phyloP scores from a whole-genome alignment of 2,797 vertebrate genomes.

The Micrastur ruficollis region DNA sequence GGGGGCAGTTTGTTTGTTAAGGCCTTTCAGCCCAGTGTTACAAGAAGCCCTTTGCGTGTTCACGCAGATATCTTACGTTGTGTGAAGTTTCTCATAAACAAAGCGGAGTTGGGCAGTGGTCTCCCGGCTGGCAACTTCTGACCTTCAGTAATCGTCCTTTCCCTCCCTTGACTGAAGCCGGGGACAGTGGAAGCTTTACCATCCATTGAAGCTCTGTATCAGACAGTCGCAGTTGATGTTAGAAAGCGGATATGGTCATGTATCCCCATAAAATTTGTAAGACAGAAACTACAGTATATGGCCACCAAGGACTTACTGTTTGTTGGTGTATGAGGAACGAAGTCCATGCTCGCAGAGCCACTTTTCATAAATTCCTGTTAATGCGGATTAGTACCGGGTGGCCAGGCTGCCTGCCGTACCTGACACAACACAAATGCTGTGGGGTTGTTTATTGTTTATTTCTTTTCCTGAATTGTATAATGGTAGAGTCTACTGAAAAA shows the following conservation, averaged over 20 bases:
- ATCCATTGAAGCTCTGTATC: not conserved
- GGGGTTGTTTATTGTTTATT: not conserved
- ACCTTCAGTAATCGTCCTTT: rapidly evolving
- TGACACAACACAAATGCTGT: no score
- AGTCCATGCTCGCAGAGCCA: rapidly evolving
- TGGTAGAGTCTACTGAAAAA: not conserved
- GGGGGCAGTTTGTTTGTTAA: not conserved
- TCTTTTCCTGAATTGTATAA: not conserved
- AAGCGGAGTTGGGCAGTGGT: not conserved
- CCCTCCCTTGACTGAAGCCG: not conserved
- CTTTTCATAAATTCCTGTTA: no score
- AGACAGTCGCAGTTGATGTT: rapidly evolving
- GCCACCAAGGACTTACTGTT: not conserved
- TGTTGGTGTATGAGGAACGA: not conserved
- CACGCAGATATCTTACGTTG: no score
- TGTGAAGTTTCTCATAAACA: not conserved
- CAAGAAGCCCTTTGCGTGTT: not conserved
- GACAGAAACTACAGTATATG: rapidly evolving
- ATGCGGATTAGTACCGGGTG: no score
- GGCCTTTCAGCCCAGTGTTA: not conserved
- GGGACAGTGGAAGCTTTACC: no score
- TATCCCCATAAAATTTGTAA: rapidly evolving
- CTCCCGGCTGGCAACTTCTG: not conserved
- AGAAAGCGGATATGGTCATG: rapidly evolving
- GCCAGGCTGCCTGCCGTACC: not conserved